These are phyloP conservation scores for Coecobrya sp. DNA, from an alignment of 2,888 invertebrate species.

Conservation along the genomic window DNA sequence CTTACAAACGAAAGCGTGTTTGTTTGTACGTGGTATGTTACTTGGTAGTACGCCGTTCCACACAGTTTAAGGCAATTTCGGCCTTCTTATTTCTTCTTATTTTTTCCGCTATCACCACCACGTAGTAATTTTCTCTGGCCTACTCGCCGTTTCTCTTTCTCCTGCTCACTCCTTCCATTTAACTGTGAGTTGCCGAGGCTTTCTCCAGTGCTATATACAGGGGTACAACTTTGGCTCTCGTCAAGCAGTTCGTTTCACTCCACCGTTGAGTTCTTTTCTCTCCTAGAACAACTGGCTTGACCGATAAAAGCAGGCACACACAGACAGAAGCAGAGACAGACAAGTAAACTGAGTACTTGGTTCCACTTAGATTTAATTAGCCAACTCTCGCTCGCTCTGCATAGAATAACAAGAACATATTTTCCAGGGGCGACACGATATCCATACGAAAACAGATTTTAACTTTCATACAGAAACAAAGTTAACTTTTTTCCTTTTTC, in stretches of 20 bases:
- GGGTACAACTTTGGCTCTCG: conserved; percentile 63
- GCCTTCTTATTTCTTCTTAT: neutral
- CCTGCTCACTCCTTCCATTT: neutral
- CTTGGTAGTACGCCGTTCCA: neutral
- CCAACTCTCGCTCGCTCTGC: neutral
- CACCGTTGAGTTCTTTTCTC: conserved; percentile 76
- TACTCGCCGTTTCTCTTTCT: neutral
- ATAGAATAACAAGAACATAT: neutral
- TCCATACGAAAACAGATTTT: conserved; percentile 21
- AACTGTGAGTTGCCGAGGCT: neutral
- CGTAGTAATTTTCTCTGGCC: conserved; percentile 23
- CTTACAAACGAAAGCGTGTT: neutral
- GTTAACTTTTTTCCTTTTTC: conserved; percentile 22
- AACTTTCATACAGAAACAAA: neutral
- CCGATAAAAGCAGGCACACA: neutral
- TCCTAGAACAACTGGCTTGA: conserved; percentile 29
- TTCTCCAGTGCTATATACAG: conserved; percentile 51
- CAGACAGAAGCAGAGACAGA: conserved; percentile 10
- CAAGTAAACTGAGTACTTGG: conserved; percentile 20
- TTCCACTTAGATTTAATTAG: conserved; percentile 66
- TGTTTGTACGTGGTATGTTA: neutral
- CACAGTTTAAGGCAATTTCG: conserved; percentile 37
- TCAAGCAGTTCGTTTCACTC: conserved; percentile 77
- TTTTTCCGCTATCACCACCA: conserved; percentile 12
- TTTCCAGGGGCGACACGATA: conserved; percentile 55